phyloP scores from a whole-genome alignment of 2,888 invertebrate genomes.

The Rhagonycha lutea region DNA sequence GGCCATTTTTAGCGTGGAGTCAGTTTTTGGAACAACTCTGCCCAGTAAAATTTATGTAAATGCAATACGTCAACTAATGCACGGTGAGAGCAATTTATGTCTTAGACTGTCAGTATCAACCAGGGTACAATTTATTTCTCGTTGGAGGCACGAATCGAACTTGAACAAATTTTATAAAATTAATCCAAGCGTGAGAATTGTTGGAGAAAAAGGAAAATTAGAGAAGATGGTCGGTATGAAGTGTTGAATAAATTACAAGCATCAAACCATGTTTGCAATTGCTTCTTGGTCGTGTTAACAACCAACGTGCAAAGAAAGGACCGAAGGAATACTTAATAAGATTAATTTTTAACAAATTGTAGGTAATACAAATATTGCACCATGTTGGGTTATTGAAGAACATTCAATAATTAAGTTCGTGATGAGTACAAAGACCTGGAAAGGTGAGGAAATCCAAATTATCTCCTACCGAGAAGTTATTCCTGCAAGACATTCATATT shows the following conservation, averaged over 20 bases:
- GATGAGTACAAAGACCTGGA: neutral
- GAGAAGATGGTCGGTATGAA: neutral
- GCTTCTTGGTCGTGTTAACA: neutral
- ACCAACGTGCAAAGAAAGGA: neutral
- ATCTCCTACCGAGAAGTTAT: neutral
- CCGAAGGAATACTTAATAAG: neutral
- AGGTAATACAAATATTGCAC: neutral
- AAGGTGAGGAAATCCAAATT: neutral
- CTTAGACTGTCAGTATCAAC: neutral
- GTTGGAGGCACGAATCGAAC: neutral
- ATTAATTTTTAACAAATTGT: neutral
- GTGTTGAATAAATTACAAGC: neutral
- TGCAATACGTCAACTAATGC: neutral
- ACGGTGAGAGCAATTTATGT: neutral
- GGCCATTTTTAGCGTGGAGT: conserved; percentile 8
- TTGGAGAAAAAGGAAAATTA: neutral
- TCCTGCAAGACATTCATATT: neutral
- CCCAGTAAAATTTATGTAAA: neutral
- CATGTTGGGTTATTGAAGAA: neutral
- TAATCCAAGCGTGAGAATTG: neutral
- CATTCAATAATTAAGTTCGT: neutral
- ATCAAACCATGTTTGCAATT: neutral
- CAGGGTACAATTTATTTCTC: neutral
- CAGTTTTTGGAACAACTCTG: neutral
- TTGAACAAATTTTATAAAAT: neutral